Conservation (phyloP, 2,888 invertebrate genomes). For the Theodoxus fluviatilis region DNA sequence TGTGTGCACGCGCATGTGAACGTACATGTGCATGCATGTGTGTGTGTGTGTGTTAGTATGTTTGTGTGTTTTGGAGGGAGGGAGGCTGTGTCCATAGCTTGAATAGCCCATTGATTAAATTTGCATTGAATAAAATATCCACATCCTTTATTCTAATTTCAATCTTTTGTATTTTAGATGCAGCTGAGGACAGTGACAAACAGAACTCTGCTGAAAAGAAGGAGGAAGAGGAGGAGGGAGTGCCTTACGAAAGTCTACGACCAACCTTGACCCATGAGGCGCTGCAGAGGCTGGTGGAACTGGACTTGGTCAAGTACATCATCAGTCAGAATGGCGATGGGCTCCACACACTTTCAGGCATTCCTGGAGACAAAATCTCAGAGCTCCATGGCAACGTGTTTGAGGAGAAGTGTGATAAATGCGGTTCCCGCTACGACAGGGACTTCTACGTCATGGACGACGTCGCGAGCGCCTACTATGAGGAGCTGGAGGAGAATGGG, state of each 20-base stretch:
- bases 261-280: constrained; percentile 61
- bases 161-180: too few relatives aligned
- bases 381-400: constrained; percentile 61
- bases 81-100: too few relatives aligned
- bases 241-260: constrained; percentile 51
- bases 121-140: too few relatives aligned
- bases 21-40: too few relatives aligned
- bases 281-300: constrained; percentile 42
- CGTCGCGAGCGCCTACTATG: constrained; percentile 50
- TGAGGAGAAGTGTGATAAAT: constrained; percentile 52
- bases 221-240: constrained; percentile 39
- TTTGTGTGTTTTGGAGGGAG: too few relatives aligned
- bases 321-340: constrained; percentile 61
- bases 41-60: too few relatives aligned
- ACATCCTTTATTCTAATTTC: too few relatives aligned
- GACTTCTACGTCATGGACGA: constrained; percentile 52
- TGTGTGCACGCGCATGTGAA: too few relatives aligned
- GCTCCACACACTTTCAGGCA: constrained; percentile 48
- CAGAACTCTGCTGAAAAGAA: too few relatives aligned
- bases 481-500: constrained; percentile 52
- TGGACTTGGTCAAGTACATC: constrained; percentile 45
- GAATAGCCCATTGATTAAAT: too few relatives aligned
- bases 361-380: constrained; percentile 43
- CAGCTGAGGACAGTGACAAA: too few relatives aligned
- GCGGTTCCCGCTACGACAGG: constrained; percentile 44